Base-by-base conservation (phyloP, 2,113 vertebrate species). In the Paradoxurus hermaphroditus region DNA sequence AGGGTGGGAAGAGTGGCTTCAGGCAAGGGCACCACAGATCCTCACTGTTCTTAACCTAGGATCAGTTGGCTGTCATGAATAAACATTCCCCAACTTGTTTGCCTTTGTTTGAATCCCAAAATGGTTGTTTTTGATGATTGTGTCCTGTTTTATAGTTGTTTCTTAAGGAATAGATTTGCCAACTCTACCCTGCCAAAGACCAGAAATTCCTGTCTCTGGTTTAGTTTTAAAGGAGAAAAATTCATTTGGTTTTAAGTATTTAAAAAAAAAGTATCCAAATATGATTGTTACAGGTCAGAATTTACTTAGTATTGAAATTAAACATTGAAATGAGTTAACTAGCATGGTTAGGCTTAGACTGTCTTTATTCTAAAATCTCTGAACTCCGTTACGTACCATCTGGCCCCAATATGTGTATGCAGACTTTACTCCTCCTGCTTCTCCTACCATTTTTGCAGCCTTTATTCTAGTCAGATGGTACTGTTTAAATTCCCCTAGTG, bases 151-250 rank as follows among this genome's bases (percentile, higher is more conserved):
- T 67, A 82, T 53, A 82, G 56, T 23, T 84, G 53, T 63, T 94
- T 97, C 23, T 73, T 86, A 25, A 90, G 25, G 36, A 65, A 15
- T 67, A 16, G 23, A 72, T 89, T 86, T 95, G 36, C 41, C 41
- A 81, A 6, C 46, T 5, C 81, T 63, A 6, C 4, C 67, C 73
- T 81, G 1, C 21, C 41, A 56, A 39, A 72, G 44, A 77, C 34
- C 25, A 23, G 16, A 79, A 51, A 72, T 79, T 10, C 8, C 36
- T 31, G 63, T 59, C 12, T 86, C 63, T 88, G 25, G 25, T 93
- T 95, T 78, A 44, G 18, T 91, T 91, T 87, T 84, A 59, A 91
- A 89, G 29, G 23, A 59, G 39, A 88, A 91, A 91, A 73, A 56
- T 21, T 89, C 34, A 8, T 94, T 87, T 82, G 90, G n/a, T 44